Conservation (phyloP, 92 coral and sea anemone species). For the Siderastrea radians region DNA sequence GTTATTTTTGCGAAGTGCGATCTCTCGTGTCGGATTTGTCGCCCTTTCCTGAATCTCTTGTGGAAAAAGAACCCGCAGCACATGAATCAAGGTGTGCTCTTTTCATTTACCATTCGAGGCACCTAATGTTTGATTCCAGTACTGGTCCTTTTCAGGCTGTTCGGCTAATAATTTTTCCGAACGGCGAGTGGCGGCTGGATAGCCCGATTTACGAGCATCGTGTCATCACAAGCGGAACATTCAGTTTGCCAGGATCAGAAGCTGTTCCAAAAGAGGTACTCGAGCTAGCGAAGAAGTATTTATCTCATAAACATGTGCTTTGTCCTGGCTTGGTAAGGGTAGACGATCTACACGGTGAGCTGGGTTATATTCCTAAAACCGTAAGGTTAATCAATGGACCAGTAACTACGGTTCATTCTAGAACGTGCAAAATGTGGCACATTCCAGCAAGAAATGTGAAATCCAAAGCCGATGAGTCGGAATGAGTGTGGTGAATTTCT, state of each 20-base stretch:
- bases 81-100: slow-evolving; percentile 4
- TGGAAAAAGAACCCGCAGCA: slow-evolving; percentile 8
- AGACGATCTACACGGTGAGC: too few relatives aligned
- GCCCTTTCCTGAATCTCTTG: not conserved
- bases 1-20: not conserved
- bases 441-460: slow-evolving; percentile 13
- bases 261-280: too few relatives aligned
- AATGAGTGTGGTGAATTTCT: slow-evolving; percentile 3
- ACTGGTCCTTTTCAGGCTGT: slow-evolving; percentile 49
- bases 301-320: not conserved
- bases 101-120: slow-evolving; percentile 10
- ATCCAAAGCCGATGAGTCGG: slow-evolving; percentile 21
- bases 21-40: not conserved
- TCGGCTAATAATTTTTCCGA: slow-evolving; percentile 13
- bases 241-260: too few relatives aligned
- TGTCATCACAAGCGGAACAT: not conserved
- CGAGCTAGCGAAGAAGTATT: too few relatives aligned
- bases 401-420: not conserved
- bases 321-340: slow-evolving; percentile 2
- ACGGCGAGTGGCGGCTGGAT: slow-evolving; percentile 43
- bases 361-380: too few relatives aligned
- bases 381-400: too few relatives aligned
- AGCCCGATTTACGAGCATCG: slow-evolving; percentile 31
- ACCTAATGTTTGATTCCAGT: slow-evolving; percentile 13
- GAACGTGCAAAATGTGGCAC: slow-evolving; percentile 14